Percentiles rank a stretch among this genome's conserved stretches.
phyloP scores from a whole-genome alignment of 92 coral and sea anemone genomes.

The Siderastrea siderea region DNA sequence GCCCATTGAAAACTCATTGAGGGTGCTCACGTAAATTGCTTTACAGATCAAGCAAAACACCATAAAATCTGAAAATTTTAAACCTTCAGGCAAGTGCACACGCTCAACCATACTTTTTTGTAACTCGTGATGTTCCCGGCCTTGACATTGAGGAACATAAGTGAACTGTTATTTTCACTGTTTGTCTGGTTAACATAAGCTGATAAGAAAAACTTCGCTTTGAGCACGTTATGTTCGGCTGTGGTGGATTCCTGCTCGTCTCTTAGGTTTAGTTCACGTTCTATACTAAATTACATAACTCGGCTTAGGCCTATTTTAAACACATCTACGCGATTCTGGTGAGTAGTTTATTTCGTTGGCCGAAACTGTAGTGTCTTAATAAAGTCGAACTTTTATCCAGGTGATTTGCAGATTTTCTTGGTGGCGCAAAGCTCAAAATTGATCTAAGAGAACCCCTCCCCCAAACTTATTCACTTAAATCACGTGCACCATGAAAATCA shows the following conservation, averaged over 20 bases:
- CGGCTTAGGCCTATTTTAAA: background rate
- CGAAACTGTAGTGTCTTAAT: too few species aligned
- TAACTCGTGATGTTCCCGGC: conserved; percentile 37
- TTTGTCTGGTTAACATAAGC: conserved; percentile 36
- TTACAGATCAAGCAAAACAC: background rate
- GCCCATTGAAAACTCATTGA: conserved; percentile 53
- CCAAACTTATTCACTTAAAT: too few species aligned
- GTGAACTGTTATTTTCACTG: conserved; percentile 21
- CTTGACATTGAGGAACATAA: conserved; percentile 22
- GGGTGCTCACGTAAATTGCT: conserved; percentile 23
- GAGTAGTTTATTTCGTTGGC: background rate
- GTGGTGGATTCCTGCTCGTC: conserved; percentile 19
- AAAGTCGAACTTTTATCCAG: too few species aligned
- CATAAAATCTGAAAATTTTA: background rate
- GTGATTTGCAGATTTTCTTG: too few species aligned
- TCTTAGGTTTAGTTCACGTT: background rate
- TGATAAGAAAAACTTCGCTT: conserved; percentile 47
- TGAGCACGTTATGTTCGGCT: conserved; percentile 32
- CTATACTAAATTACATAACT: background rate
- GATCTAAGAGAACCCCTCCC: too few species aligned
- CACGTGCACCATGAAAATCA: too few species aligned
- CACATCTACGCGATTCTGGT: background rate
- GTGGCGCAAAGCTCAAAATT: too few species aligned
- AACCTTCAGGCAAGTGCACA: background rate
- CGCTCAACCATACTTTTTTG: background rate